Evolutionary conservation across 1,140 invertebrate genomes (phyloP).

Genomic region (Lepidurus packardi): DNA sequence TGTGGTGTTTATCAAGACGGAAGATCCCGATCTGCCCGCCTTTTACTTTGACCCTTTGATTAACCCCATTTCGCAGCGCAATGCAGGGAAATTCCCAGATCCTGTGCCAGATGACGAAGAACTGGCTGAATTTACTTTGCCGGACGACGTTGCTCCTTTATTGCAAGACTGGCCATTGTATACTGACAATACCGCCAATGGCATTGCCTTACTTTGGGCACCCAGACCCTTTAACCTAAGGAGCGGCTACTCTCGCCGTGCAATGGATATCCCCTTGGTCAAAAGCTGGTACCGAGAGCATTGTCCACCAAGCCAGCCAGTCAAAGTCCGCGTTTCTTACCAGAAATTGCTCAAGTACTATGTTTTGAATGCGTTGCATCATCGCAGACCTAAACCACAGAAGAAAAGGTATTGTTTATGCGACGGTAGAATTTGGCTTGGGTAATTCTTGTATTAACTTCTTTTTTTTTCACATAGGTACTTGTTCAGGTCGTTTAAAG

Average conservation of each 20-base stretch:
- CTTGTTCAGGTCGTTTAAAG: constrained; percentile 97
- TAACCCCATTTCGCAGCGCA: constrained; percentile 95
- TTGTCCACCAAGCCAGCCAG: constrained; percentile 95
- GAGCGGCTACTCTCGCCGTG: constrained; percentile 73
- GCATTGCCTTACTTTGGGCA: constrained; percentile 96
- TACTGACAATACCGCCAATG: constrained; percentile 98
- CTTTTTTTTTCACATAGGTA: constrained; percentile 52
- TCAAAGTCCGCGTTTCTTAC: constrained; percentile 98
- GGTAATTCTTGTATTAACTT: background rate
- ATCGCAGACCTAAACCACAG: constrained; percentile 94
- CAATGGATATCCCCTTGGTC: constrained; percentile 93
- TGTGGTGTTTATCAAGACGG: constrained; percentile 99
- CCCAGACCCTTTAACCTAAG: constrained; percentile 95
- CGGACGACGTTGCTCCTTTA: constrained; percentile 84
- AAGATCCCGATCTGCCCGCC: constrained; percentile 99
- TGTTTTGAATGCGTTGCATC: constrained; percentile 95
- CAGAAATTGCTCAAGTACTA: constrained; percentile 98
- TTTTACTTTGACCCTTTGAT: constrained; percentile 99
- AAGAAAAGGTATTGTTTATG: constrained; percentile 73
- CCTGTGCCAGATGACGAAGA: constrained; percentile 87
- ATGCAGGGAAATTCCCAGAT: constrained; percentile 73
- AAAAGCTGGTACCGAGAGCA: constrained; percentile 98
- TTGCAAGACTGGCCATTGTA: constrained; percentile 92
- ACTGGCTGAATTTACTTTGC: constrained; percentile 73
- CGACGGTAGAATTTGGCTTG: background rate